Conservation (phyloP, 2,113 vertebrate species). For the Siphamia tubifer region DNA sequence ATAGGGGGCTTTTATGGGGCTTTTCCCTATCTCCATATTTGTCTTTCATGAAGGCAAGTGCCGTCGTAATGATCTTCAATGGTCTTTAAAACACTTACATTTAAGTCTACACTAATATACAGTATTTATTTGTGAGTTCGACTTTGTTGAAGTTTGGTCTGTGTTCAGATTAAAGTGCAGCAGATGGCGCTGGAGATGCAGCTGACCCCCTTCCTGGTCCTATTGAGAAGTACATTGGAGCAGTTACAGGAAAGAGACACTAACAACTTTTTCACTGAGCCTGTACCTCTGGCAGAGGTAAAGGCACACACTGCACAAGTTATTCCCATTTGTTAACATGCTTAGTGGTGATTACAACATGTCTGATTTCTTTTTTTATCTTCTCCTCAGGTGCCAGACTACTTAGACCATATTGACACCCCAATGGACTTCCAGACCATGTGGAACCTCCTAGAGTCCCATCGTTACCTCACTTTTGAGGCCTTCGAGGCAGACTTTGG, state of each 20-base stretch:
- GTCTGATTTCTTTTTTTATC: background rate
- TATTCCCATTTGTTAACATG: background rate
- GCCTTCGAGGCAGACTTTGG: conserved; percentile 96
- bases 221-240: conserved; percentile 92
- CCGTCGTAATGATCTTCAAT: too few relatives aligned
- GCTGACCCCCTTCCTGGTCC: conserved; percentile 94
- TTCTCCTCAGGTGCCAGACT: conserved; percentile 90
- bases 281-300: conserved; percentile 97
- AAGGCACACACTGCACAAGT: background rate
- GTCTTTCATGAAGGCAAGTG: too few relatives aligned
- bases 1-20: too few relatives aligned
- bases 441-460: conserved; percentile 94
- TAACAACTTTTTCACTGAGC: conserved; percentile 97
- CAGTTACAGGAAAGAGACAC: conserved; percentile 98
- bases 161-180: conserved; percentile 93
- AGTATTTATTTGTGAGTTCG: too few relatives aligned
- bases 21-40: too few relatives aligned
- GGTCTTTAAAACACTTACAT: too few relatives aligned
- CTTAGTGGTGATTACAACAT: background rate
- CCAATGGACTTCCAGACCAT: conserved; percentile 99
- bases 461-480: conserved; percentile 94
- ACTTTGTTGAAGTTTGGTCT: background rate
- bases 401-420: conserved; percentile 97
- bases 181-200: conserved; percentile 97
- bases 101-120: too few relatives aligned